Percentiles rank a stretch among this genome's conserved stretches.
Conservation (phyloP, 1,140 invertebrate genomes). For the Zophobas atratus region DNA sequence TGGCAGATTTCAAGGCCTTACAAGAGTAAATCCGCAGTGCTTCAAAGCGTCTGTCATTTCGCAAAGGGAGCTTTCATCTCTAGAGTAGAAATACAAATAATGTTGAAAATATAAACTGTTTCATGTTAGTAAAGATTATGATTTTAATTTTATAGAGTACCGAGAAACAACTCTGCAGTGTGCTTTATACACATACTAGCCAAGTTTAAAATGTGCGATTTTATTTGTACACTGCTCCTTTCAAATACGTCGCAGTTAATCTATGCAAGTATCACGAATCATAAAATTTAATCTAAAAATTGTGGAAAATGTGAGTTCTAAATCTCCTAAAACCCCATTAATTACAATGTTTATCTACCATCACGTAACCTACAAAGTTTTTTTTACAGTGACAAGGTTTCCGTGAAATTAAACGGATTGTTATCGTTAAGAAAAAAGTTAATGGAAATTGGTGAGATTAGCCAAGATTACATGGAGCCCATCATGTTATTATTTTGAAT, state of each 20-base stretch:
- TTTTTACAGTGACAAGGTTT: slow-evolving; percentile 42
- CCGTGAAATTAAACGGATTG: slow-evolving; percentile 42
- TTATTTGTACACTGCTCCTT: background rate
- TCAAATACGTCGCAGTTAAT: background rate
- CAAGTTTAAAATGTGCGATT: no score
- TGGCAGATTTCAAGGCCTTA: no score
- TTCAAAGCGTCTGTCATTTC: no score
- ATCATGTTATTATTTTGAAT: slow-evolving; percentile 41
- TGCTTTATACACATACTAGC: no score
- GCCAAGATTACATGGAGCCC: slow-evolving; percentile 33
- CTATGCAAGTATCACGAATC: slow-evolving; percentile 19
- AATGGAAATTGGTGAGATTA: slow-evolving; percentile 37
- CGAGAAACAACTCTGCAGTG: no score
- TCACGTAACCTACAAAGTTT: slow-evolving; percentile 34
- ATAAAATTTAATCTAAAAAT: slow-evolving; percentile 37
- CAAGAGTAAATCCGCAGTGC: no score
- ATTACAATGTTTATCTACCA: slow-evolving; percentile 43
- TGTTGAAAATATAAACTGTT: no score
- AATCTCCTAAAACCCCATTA: slow-evolving; percentile 34
- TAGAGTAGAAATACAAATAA: no score
- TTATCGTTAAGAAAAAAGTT: slow-evolving; percentile 43
- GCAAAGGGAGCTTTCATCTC: no score
- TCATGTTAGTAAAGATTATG: no score
- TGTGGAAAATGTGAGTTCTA: slow-evolving; percentile 26
- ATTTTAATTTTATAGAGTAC: no score